Base-by-base conservation (phyloP, 2,888 invertebrate species). In the Chrysolina haemoptera region DNA sequence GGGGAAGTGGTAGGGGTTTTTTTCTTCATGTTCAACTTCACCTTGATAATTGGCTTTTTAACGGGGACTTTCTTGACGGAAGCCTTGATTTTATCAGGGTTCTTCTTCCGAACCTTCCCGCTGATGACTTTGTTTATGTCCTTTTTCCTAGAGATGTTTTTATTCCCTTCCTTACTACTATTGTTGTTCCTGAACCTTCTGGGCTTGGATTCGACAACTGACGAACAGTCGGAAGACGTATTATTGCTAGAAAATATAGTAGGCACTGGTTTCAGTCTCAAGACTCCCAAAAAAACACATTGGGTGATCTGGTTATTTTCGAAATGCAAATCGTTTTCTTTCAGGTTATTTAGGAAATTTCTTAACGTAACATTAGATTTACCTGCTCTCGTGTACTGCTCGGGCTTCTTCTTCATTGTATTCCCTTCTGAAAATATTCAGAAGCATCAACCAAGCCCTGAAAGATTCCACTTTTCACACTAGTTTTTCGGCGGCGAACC, bases 261-360 rank as follows among this genome's bases (percentile, higher is more conserved):
- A 76, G 82, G 81, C 76, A 82, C 81, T 50, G 82, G 80, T 78
- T 83, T 82, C 46, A 82, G 76, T 75, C 79, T 76, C 63, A 83
- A 77, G 64, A 82, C 79, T 55, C 82, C 82, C 72, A 83, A 74
- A 74, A 82, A 82, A n/a, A 82, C 81, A 77, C 82, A 83, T 70
- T 82, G 80, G 63, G 82, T 80, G 53, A 82, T 80, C 74, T 80
- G 79, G 62, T 76, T 79, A 27, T 79, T 80, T 62, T 82, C 82
- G 62, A 77, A 78, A 55, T 76, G 76, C 65, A 78, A 75, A 70
- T 81, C 80, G 68, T 78, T 80, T 70, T 82, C 79, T 71, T 78
- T 78, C 35, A 80, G 76, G 63, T 81, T 81, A 62, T 78, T 75
- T 10, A 80, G 71, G 46, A 79, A 77, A 63, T 78, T 80, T 66